Conservation (phyloP, 2,888 invertebrate genomes). For the Pseudoips prasinana region DNA sequence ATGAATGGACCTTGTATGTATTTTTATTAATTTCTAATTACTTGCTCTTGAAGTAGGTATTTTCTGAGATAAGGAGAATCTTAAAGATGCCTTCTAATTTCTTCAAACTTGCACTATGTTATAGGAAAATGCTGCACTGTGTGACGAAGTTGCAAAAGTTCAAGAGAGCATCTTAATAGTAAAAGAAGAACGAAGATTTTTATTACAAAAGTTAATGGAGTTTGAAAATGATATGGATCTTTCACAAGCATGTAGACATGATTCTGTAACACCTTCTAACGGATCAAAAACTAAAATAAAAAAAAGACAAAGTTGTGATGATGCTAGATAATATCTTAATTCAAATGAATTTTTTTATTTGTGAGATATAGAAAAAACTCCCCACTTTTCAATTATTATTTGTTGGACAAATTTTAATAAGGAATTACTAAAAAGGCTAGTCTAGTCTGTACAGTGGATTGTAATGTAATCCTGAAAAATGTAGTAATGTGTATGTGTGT, state of each 20-base stretch:
- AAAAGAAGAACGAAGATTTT: slow-evolving; percentile 91
- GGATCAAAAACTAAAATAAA: slow-evolving; percentile 57
- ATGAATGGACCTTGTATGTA: no score
- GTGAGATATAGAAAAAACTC: no score
- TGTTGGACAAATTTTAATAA: no score
- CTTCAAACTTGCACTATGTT: neutral
- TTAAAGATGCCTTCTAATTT: no score
- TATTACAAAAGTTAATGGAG: slow-evolving; percentile 88
- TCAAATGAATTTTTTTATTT: neutral
- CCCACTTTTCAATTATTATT: no score
- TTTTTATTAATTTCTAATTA: no score
- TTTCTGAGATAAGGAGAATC: no score
- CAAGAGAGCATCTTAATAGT: slow-evolving; percentile 91
- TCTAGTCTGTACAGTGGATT: no score
- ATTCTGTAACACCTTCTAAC: slow-evolving; percentile 43
- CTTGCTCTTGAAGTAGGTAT: no score
- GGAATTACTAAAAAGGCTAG: no score
- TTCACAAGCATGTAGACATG: slow-evolving; percentile 43
- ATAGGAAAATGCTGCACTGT: slow-evolving; percentile 92
- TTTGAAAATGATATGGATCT: slow-evolving; percentile 79
- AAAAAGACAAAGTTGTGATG: slow-evolving; percentile 57
- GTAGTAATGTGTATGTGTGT: no score
- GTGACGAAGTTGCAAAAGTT: slow-evolving; percentile 93
- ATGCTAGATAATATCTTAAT: slow-evolving; percentile 37
- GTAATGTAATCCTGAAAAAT: no score